Percentiles rank a stretch among this genome's conserved stretches.
phyloP scores from a whole-genome alignment of 2,113 vertebrate genomes.

The Cryptomyrus ogoouensis region DNA sequence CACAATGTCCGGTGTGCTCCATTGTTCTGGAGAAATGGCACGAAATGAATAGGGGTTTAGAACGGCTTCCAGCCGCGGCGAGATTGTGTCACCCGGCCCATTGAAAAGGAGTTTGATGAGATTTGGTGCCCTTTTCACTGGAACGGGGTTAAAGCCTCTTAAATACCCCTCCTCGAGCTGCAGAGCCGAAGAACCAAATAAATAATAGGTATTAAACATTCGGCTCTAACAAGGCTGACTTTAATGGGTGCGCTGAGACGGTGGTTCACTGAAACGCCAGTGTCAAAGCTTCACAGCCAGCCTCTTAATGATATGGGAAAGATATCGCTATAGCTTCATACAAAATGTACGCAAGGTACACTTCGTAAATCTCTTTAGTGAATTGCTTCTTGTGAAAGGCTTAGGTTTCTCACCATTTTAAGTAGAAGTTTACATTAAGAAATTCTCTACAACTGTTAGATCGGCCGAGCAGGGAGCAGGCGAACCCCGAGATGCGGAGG shows the following conservation, averaged over 20 bases:
- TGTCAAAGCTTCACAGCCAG: neutral
- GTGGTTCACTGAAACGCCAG: neutral
- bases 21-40: constrained; percentile 14
- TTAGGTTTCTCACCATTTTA: neutral
- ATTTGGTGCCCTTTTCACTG: constrained; percentile 16
- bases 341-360: neutral
- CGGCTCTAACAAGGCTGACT: neutral
- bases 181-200: neutral
- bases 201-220: constrained; percentile 16
- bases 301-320: neutral
- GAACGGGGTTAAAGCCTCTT: constrained; percentile 19
- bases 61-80: neutral
- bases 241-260: neutral
- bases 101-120: constrained; percentile 18
- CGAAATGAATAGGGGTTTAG: constrained; percentile 12
- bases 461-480: too few species aligned
- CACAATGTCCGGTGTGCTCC: neutral
- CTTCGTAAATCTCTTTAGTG: neutral
- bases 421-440: neutral
- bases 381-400: neutral
- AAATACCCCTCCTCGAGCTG: constrained; percentile 11
- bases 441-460: neutral
- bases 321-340: neutral
- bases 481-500: too few species aligned
- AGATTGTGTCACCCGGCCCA: constrained; percentile 13